A percentile compares a stretch with the other conserved stretches of the same genome.
Conservation (phyloP, 2,888 invertebrate genomes). For the Ctena decussata region DNA sequence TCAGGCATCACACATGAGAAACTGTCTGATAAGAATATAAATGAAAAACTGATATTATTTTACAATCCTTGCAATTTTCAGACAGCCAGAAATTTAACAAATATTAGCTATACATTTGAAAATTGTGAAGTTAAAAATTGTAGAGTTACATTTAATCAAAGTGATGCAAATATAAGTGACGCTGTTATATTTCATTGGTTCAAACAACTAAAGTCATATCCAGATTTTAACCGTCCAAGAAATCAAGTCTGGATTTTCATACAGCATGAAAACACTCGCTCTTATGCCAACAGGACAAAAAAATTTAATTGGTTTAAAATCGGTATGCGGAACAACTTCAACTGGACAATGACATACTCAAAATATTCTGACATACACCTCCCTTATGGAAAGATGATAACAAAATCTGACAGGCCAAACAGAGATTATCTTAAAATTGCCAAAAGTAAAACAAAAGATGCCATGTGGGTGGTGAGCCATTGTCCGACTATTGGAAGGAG, state of each 20-base stretch:
- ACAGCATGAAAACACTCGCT: not conserved
- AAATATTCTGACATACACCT: not conserved
- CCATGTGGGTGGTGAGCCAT: not conserved
- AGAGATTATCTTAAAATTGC: not conserved
- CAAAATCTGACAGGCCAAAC: not conserved
- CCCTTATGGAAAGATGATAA: not conserved
- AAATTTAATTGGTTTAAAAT: not conserved
- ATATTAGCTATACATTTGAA: not conserved
- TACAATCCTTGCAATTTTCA: not conserved
- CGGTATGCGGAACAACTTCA: not conserved
- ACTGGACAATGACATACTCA: not conserved
- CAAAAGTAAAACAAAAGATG: not conserved
- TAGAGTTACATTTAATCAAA: not conserved
- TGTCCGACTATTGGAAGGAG: not conserved
- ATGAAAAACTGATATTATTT: not conserved
- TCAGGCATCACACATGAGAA: not conserved
- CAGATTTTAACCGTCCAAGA: not conserved
- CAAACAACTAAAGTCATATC: not conserved
- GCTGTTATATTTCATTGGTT: conserved; percentile 1
- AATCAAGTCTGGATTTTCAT: not conserved
- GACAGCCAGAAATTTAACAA: not conserved
- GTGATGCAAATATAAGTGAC: not conserved
- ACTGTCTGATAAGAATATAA: not conserved
- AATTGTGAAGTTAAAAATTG: not conserved
- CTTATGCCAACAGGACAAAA: not conserved